These are phyloP conservation scores for Saccostrea echinata DNA, from an alignment of 1,140 invertebrate genomes.

Conservation along the genomic window DNA sequence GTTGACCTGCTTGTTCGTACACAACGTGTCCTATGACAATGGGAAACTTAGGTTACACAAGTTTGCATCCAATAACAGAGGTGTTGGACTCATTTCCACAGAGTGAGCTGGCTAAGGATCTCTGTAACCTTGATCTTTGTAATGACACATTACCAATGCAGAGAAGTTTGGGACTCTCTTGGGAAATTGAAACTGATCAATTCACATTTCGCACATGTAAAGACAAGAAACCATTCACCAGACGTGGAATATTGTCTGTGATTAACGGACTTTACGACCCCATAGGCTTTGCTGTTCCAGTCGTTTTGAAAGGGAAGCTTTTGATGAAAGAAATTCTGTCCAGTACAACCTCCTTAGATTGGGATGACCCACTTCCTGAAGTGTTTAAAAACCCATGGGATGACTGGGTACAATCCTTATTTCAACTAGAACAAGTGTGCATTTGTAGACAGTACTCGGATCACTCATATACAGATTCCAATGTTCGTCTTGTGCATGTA, in stretches of 20 bases:
- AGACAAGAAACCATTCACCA: slow-evolving; percentile 52
- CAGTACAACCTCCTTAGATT: neutral
- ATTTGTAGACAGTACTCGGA: slow-evolving; percentile 41
- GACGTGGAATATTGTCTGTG: slow-evolving; percentile 47
- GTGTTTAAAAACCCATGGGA: neutral
- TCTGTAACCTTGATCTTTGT: slow-evolving; percentile 30
- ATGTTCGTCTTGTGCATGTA: slow-evolving; percentile 60
- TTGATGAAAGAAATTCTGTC: slow-evolving; percentile 34
- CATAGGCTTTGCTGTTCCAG: slow-evolving; percentile 38
- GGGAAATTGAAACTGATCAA: slow-evolving; percentile 50
- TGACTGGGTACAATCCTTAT: slow-evolving; percentile 25
- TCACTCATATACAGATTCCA: slow-evolving; percentile 74
- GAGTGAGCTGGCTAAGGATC: slow-evolving; percentile 44
- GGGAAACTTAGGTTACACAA: slow-evolving; percentile 56
- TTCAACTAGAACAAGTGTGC: neutral
- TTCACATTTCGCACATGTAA: slow-evolving; percentile 41
- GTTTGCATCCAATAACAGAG: slow-evolving; percentile 45
- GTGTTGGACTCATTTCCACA: slow-evolving; percentile 41
- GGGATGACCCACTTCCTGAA: slow-evolving; percentile 37
- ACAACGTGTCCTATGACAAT: slow-evolving; percentile 30
- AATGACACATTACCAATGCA: slow-evolving; percentile 48
- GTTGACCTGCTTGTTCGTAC: slow-evolving; percentile 43
- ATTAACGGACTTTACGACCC: slow-evolving; percentile 48
- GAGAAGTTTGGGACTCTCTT: slow-evolving; percentile 53
- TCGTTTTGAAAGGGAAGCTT: slow-evolving; percentile 36